phyloP scores from a whole-genome alignment of 2,888 invertebrate species.

The Cataglyphis albicans region DNA sequence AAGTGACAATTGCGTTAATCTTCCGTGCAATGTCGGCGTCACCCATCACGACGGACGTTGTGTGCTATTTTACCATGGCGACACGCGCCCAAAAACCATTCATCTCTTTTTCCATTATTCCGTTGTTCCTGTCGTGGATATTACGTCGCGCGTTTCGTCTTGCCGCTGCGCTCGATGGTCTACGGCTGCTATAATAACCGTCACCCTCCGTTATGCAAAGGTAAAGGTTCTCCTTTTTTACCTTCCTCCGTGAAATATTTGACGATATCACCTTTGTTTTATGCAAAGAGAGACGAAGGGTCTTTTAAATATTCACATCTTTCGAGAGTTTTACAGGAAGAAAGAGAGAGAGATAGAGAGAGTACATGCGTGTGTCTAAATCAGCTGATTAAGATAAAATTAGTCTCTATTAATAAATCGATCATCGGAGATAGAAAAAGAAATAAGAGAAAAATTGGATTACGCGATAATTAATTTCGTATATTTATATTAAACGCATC shows the following conservation, averaged over 20 bases:
- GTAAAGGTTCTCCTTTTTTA: not conserved
- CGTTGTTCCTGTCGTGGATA: slow-evolving; percentile 41
- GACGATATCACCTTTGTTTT: not conserved
- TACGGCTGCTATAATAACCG: slow-evolving; percentile 6
- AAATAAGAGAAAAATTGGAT: not conserved
- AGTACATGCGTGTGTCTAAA: not conserved
- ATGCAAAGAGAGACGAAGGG: not conserved
- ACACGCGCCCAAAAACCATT: slow-evolving; percentile 65
- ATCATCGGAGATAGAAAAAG: not conserved
- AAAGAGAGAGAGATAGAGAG: not conserved
- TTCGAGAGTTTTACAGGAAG: not conserved
- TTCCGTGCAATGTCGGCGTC: slow-evolving; percentile 66
- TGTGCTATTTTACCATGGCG: slow-evolving; percentile 57
- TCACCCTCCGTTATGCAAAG: slow-evolving; percentile 24
- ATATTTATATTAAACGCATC: too few relatives aligned
- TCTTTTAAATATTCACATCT: not conserved
- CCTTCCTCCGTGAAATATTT: not conserved
- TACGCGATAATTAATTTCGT: too few relatives aligned
- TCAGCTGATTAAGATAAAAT: not conserved
- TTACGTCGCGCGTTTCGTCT: slow-evolving; percentile 43
- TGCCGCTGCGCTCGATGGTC: slow-evolving; percentile 29
- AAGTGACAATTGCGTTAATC: slow-evolving; percentile 74
- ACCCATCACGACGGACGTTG: slow-evolving; percentile 60
- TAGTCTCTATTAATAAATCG: not conserved
- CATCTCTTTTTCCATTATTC: slow-evolving; percentile 74